Conservation (phyloP, 2,888 invertebrate species). For the Drosophila limbata region DNA sequence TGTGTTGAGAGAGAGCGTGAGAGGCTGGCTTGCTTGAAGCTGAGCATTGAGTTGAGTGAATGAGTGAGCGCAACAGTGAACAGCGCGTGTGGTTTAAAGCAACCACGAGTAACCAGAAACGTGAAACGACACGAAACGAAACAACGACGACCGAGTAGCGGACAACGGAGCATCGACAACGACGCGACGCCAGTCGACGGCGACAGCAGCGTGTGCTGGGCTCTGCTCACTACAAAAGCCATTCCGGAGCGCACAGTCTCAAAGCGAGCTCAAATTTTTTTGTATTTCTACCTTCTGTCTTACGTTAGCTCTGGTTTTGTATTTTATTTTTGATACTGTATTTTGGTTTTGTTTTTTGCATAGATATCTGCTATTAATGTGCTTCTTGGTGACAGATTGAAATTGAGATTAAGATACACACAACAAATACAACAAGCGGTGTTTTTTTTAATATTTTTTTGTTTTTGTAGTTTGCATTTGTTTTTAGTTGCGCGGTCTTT, state of each 20-base stretch:
- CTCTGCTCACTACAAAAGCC: conserved; percentile 65
- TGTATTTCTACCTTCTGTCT: conserved; percentile 39
- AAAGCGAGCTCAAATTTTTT: conserved; percentile 54
- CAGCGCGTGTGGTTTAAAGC: conserved; percentile 23
- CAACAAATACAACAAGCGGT: conserved; percentile 28
- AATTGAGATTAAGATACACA: conserved; percentile 21
- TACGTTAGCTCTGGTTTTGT: conserved; percentile 8
- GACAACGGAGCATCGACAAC: conserved; percentile 45
- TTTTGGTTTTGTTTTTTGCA: background rate
- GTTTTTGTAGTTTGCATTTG: conserved; percentile 8
- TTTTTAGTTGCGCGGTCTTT: conserved; percentile 41
- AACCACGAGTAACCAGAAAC: conserved; percentile 5
- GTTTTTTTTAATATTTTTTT: conserved; percentile 22
- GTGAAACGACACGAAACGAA: conserved; percentile 40
- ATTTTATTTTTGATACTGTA: conserved; percentile 9
- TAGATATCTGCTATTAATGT: conserved; percentile 14
- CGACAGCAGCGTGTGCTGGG: conserved; percentile 69
- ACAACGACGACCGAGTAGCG: conserved; percentile 12
- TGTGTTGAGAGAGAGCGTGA: conserved; percentile 21
- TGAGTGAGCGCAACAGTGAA: conserved; percentile 44
- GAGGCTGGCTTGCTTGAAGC: conserved; percentile 43
- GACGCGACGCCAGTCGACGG: conserved; percentile 66
- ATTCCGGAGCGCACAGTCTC: conserved; percentile 61
- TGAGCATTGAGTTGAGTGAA: conserved; percentile 34
- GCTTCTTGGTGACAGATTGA: conserved; percentile 31